Evolutionary conservation across 2,797 vertebrate species (phyloP).

Genomic region (Xiphorhynchus erythropygius): DNA sequence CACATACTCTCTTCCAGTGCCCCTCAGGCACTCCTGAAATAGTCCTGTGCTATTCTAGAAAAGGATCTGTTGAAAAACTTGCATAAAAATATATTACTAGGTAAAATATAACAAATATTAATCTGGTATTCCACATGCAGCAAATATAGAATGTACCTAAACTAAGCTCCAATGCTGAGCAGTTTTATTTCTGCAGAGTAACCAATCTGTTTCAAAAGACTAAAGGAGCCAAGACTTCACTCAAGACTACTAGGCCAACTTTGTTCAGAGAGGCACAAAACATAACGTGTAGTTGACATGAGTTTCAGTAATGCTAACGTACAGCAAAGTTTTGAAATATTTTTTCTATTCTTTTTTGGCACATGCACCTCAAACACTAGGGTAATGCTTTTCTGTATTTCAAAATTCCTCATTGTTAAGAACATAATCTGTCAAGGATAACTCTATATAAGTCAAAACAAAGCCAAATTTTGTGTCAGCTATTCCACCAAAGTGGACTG

Average conservation of each 20-base stretch:
- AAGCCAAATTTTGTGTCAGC: background rate
- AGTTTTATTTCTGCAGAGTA: background rate
- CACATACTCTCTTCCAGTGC: background rate
- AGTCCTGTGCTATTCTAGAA: background rate
- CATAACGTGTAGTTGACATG: accelerated
- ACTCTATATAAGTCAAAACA: background rate
- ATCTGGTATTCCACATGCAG: background rate
- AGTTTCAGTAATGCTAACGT: background rate
- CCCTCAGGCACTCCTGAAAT: background rate
- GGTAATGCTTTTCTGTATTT: background rate
- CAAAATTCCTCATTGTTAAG: background rate
- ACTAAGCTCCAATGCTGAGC: background rate
- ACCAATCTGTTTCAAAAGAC: background rate
- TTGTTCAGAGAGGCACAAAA: background rate
- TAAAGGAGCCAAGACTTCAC: background rate
- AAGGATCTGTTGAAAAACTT: background rate
- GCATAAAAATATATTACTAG: background rate
- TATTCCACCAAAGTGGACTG: background rate
- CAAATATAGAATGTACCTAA: background rate
- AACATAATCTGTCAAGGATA: background rate
- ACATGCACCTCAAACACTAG: background rate
- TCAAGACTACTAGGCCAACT: background rate
- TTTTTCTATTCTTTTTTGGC: background rate
- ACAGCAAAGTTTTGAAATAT: background rate
- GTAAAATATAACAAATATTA: background rate